Base-by-base conservation (phyloP, 2,113 vertebrate species). In the Tachuris rubrigastra region DNA sequence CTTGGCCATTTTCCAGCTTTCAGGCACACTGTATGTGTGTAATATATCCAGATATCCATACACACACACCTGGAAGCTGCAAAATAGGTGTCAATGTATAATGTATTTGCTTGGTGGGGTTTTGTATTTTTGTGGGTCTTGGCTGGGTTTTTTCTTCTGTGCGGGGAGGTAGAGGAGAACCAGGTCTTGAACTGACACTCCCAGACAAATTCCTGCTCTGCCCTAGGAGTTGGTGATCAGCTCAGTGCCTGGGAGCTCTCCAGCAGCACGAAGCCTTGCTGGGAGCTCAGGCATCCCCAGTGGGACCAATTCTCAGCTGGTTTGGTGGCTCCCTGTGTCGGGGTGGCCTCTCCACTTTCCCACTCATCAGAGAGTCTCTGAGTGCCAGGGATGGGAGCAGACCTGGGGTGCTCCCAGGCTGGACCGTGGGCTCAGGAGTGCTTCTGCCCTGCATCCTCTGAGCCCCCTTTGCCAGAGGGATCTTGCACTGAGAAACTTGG, bases 11-110 rank as follows among this genome's bases (percentile, higher is more conserved):
- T 39, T 62, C 74, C 37, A 42, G 31, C 58, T 74, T 41, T 59
- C 5, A 5, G 58, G 8, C 62, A 12, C 49, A 8, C 3, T 60
- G 0, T 37, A 12, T 27, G 8, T 13, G 42, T 71, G 30, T 35
- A 5, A 30, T 8, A 5, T 0, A 4, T 1, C 27, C 50, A 52
- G 50, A 16, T 52, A 52, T 52, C 49, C 49, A 53, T 4, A 0
- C 12, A 39, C 12, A 1, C 5, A 39, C 42, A 14, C 17, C 53
- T 8, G 53, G 25, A 2, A 20, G 42, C 52, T 58, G n/a, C 4
- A 19, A 7, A 11, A 3, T 0, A 6, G 1, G 2, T 33, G 16
- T 9, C 2, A 15, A 11, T 22, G 7, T 12, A 1, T 3, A 1
- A 3, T n/a, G 1, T 24, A 3, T 33, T 65, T 68, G 15, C 19